phyloP scores from a whole-genome alignment of 2,113 vertebrate species.

The Furnarius figulus region DNA sequence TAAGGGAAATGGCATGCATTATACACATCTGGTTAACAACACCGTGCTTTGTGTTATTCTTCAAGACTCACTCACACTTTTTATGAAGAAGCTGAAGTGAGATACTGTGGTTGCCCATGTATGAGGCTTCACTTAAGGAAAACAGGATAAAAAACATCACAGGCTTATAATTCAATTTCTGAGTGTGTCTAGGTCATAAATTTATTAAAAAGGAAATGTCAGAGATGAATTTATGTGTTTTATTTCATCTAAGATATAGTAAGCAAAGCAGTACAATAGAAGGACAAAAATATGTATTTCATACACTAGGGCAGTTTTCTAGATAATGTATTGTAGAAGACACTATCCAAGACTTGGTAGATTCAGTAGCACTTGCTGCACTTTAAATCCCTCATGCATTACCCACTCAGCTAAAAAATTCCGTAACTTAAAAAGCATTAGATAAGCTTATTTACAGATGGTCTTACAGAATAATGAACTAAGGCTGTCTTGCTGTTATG shows the following conservation, averaged over 20 bases:
- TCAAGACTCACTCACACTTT: neutral
- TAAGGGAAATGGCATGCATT: neutral
- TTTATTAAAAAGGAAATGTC: neutral
- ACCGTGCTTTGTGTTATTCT: neutral
- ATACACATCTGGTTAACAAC: neutral
- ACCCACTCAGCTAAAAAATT: neutral
- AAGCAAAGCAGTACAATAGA: neutral
- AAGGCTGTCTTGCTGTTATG: neutral
- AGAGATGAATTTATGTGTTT: neutral
- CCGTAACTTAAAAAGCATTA: neutral
- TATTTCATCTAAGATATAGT: neutral
- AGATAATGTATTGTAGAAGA: neutral
- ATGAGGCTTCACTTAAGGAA: neutral
- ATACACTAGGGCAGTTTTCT: neutral
- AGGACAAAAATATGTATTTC: neutral
- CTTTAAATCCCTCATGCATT: neutral
- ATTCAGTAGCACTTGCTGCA: neutral
- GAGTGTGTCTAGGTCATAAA: neutral
- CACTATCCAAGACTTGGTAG: neutral
- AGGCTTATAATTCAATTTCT: neutral
- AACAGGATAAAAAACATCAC: neutral
- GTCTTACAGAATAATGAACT: neutral
- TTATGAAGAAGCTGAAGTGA: neutral
- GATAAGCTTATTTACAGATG: neutral
- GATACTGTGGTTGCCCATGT: neutral